Percentiles rank a stretch among this genome's conserved stretches.
These are phyloP conservation scores for Virgularia gustaviana DNA, from an alignment of 92 coral and sea anemone species.

Conservation along the genomic window DNA sequence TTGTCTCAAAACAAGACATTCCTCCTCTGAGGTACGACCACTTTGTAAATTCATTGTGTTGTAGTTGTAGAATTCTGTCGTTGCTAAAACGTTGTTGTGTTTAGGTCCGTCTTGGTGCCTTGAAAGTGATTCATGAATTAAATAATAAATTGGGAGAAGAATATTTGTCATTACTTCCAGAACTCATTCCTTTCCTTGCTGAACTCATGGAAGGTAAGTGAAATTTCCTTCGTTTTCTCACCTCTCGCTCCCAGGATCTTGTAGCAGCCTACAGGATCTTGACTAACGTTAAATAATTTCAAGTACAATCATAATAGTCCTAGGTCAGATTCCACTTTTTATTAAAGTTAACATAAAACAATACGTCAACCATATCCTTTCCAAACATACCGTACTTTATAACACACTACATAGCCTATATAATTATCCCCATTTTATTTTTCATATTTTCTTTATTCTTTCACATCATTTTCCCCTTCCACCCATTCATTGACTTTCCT, in stretches of 20 bases:
- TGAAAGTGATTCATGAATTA: constrained; percentile 80
- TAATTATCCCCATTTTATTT: too few species aligned
- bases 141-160: constrained; percentile 87
- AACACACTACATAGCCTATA: too few species aligned
- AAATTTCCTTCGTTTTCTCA: not conserved
- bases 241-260: not conserved
- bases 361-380: too few species aligned
- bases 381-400: too few species aligned
- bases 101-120: constrained; percentile 91
- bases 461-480: too few species aligned
- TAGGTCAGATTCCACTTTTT: too few species aligned
- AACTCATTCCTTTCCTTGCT: constrained; percentile 89
- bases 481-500: too few species aligned
- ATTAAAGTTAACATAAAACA: too few species aligned
- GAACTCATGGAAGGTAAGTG: constrained; percentile 93
- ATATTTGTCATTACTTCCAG: constrained; percentile 77
- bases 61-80: not conserved
- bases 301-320: too few species aligned
- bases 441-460: too few species aligned
- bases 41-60: not conserved
- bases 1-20: constrained; percentile 84
- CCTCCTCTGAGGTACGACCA: constrained; percentile 77
- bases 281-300: too few species aligned
- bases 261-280: too few species aligned
- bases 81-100: not conserved